phyloP scores from a whole-genome alignment of 2,113 vertebrate species.

The Glaucidium brasilianum region DNA sequence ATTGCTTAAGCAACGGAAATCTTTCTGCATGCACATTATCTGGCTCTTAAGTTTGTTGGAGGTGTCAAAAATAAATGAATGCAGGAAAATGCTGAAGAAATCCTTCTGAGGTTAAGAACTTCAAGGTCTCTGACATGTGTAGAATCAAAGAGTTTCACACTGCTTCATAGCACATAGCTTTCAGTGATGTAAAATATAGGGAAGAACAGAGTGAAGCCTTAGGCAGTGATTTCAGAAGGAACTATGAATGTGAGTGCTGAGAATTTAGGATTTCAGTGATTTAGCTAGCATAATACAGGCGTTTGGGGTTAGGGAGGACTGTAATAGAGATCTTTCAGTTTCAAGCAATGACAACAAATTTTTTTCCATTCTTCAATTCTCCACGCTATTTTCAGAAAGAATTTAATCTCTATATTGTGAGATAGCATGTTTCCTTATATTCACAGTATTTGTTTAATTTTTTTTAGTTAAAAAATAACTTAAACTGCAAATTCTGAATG shows the following conservation, averaged over 20 bases:
- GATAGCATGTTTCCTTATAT: background rate
- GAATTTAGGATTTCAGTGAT: background rate
- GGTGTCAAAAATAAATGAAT: background rate
- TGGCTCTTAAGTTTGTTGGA: background rate
- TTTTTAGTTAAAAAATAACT: background rate
- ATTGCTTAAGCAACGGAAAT: background rate
- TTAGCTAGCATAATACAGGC: background rate
- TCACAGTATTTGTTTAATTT: background rate
- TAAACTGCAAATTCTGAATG: background rate
- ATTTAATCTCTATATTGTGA: background rate
- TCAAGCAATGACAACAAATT: background rate
- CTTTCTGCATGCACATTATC: background rate
- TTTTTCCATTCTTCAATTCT: background rate
- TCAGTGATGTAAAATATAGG: background rate
- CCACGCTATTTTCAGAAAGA: background rate
- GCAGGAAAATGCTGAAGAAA: background rate
- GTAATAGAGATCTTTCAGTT: background rate
- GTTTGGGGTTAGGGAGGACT: background rate
- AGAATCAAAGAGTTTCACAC: background rate
- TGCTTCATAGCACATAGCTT: background rate
- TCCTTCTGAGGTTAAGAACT: background rate
- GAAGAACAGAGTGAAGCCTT: background rate
- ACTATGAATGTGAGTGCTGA: background rate
- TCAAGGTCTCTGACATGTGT: background rate
- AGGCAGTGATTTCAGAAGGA: background rate